These are phyloP conservation scores for Anthopleura xanthogrammica DNA, from an alignment of 92 coral and sea anemone species.

Conservation along the genomic window DNA sequence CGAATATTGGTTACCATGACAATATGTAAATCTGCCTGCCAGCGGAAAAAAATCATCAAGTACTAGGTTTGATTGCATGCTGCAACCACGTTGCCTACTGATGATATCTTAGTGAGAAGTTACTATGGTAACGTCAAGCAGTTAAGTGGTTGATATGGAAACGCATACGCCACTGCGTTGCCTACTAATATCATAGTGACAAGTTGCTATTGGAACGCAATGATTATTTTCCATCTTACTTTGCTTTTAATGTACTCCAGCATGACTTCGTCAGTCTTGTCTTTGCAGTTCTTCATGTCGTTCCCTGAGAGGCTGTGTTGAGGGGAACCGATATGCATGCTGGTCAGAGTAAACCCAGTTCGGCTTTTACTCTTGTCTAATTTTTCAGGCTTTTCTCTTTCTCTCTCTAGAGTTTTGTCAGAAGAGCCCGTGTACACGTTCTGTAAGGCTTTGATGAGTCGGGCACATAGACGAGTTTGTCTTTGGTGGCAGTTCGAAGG, in stretches of 20 bases:
- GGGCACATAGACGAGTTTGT: conserved; percentile 85
- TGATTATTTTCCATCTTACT: conserved; percentile 15
- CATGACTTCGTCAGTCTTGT: conserved; percentile 69
- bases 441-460: conserved; percentile 78
- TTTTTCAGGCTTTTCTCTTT: conserved; percentile 45
- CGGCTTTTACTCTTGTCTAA: conserved; percentile 43
- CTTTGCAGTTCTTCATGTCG: conserved; percentile 53
- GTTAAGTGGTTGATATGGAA: background rate
- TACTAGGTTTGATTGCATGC: too few species aligned
- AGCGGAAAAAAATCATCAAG: background rate
- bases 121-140: background rate
- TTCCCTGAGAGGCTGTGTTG: conserved; percentile 51
- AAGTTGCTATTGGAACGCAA: background rate
- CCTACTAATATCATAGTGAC: background rate
- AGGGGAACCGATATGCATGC: conserved; percentile 62
- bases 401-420: conserved; percentile 36
- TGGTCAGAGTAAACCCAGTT: conserved; percentile 43
- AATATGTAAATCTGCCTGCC: background rate
- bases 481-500: conserved; percentile 82
- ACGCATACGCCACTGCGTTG: background rate
- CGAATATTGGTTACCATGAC: background rate
- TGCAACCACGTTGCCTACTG: too few species aligned
- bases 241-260: conserved; percentile 59
- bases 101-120: too few species aligned
- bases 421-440: conserved; percentile 63